Conservation (phyloP, 2,888 invertebrate genomes). For the Acutogordius australiensis region DNA sequence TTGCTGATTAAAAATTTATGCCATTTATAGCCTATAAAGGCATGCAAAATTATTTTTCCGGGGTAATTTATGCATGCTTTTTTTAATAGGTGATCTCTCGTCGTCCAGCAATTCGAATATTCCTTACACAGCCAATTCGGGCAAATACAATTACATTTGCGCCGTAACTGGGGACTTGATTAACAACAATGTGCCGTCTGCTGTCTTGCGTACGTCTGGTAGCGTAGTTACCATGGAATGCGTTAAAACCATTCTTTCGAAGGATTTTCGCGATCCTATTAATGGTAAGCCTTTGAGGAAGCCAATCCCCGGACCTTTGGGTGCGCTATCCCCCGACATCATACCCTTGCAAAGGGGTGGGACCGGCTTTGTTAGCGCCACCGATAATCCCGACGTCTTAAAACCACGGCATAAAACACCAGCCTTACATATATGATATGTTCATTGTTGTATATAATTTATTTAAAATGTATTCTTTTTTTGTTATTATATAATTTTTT, state of each 20-base stretch:
- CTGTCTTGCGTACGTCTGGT: constrained; percentile 58
- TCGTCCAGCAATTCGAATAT: no score
- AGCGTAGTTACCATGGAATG: constrained; percentile 82
- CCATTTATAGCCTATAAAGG: no score
- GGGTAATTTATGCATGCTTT: no score
- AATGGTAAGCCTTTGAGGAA: constrained; percentile 37
- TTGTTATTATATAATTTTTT: no score
- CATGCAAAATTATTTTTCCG: no score
- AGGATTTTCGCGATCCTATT: constrained; percentile 79
- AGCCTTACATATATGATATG: background rate
- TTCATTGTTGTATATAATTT: no score
- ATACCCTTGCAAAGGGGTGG: constrained; percentile 76
- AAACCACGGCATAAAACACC: background rate
- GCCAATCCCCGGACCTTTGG: background rate
- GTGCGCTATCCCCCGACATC: constrained; percentile 34
- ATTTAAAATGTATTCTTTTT: no score
- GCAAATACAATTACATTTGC: constrained; percentile 50
- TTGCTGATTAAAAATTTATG: no score
- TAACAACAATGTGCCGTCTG: constrained; percentile 70
- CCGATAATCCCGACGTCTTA: constrained; percentile 40
- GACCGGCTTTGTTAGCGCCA: constrained; percentile 65
- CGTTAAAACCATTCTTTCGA: constrained; percentile 72
- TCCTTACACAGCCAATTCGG: background rate
- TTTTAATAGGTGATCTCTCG: no score
- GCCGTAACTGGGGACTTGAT: constrained; percentile 81